phyloP scores from a whole-genome alignment of 2,113 vertebrate genomes.

The Salvelinus alpinus region DNA sequence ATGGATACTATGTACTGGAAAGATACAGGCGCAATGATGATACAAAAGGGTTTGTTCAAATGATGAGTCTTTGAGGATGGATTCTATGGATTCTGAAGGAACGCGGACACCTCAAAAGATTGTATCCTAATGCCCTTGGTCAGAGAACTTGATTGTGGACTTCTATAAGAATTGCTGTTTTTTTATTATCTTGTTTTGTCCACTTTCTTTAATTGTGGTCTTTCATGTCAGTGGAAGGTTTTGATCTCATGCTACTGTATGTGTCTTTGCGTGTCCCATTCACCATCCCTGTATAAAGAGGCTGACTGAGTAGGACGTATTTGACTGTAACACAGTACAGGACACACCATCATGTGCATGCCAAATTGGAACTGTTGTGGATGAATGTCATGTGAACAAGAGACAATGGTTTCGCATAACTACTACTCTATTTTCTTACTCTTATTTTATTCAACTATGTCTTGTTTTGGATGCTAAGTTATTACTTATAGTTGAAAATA shows the following conservation, averaged over 20 bases:
- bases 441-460: conserved; percentile 66
- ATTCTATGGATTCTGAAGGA: not conserved
- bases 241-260: conserved; percentile 60
- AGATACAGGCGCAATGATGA: too few species aligned
- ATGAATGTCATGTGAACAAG: conserved; percentile 37
- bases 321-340: conserved; percentile 60
- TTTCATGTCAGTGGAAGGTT: conserved; percentile 69
- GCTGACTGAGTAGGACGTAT: conserved; percentile 34
- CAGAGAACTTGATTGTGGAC: not conserved
- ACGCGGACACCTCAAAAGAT: not conserved
- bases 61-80: not conserved
- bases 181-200: conserved; percentile 37
- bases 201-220: conserved; percentile 71
- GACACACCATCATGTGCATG: conserved; percentile 72
- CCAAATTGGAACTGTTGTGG: conserved; percentile 69
- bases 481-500: conserved; percentile 52
- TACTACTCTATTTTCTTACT: conserved; percentile 67
- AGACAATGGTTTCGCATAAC: conserved; percentile 48
- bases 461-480: conserved; percentile 72
- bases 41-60: too few species aligned
- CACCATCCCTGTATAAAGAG: not conserved
- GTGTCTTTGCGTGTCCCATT: conserved; percentile 57
- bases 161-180: not conserved
- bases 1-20: too few species aligned
- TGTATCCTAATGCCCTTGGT: not conserved